Evolutionary conservation across 2,888 invertebrate genomes (phyloP).

Genomic region (Isotomurus palustris): DNA sequence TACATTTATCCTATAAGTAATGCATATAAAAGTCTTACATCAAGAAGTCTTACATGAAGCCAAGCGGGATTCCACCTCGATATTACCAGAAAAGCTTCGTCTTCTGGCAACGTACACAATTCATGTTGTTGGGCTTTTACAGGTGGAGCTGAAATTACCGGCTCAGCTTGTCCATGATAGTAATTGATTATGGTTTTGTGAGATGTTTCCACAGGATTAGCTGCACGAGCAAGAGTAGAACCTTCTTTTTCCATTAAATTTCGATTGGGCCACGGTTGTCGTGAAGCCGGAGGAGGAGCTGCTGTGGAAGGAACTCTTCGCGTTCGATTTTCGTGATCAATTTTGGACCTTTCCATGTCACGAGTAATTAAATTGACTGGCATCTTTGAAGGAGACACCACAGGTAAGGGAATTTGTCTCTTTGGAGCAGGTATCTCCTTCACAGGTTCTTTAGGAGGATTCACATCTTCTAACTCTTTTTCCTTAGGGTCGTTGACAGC

Average conservation of each 20-base stretch:
- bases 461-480: not conserved
- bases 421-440: not conserved
- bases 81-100: conserved; percentile 17
- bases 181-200: no score
- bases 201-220: no score
- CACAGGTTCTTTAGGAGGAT: not conserved
- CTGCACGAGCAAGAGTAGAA: not conserved
- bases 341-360: not conserved
- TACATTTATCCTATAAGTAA: not conserved
- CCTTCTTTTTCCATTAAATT: conserved; percentile 5
- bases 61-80: conserved; percentile 17
- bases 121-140: no score
- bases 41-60: conserved; percentile 13
- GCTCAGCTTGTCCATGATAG: no score
- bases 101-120: no score
- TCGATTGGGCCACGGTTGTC: not conserved
- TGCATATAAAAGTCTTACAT: not conserved
- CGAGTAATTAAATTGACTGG: not conserved
- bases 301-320: not conserved
- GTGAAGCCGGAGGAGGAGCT: not conserved
- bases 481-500: not conserved
- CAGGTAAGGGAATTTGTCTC: not conserved
- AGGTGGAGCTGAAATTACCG: no score
- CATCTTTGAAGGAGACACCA: not conserved
- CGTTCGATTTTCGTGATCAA: not conserved